Conservation (phyloP, 2,888 invertebrate species). For the Nomada hirtipes region DNA sequence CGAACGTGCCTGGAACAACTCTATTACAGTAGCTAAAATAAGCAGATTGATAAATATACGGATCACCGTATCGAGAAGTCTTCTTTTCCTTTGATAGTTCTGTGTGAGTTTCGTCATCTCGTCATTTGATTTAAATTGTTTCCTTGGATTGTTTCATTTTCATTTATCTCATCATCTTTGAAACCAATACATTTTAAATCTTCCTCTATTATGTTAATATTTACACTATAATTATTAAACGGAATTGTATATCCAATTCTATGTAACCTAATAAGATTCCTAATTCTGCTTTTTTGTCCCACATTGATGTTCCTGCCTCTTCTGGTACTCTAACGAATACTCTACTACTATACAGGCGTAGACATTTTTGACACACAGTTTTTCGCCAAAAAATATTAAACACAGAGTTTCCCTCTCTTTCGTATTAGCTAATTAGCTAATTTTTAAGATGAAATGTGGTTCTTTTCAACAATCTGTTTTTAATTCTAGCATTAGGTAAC, state of each 20-base stretch:
- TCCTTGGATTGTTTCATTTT: not conserved
- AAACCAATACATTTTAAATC: not conserved
- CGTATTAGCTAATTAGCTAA: conserved; percentile 18
- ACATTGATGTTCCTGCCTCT: conserved; percentile 20
- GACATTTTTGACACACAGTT: conserved; percentile 38
- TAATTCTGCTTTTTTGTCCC: conserved; percentile 49
- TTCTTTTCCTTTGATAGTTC: not conserved
- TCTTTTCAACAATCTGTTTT: not conserved
- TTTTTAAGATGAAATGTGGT: conserved; percentile 39
- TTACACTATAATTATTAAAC: conserved; percentile 11
- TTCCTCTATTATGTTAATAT: conserved; percentile 3
- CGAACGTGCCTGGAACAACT: not conserved
- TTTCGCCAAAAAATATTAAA: conserved; percentile 26
- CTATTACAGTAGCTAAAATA: not conserved
- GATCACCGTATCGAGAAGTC: not conserved
- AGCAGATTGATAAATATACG: not conserved
- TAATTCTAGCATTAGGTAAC: no score
- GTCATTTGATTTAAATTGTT: not conserved
- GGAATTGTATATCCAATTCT: conserved; percentile 55
- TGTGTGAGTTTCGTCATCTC: not conserved
- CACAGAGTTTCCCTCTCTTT: conserved; percentile 15
- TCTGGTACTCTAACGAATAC: conserved; percentile 33
- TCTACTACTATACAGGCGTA: conserved; percentile 25
- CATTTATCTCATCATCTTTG: not conserved
- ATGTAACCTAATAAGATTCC: conserved; percentile 59